Evolutionary conservation across 1,140 invertebrate species (phyloP), one percentile per base, ranked within the genome.

Genomic region (Psilanteris sp.): DNA sequence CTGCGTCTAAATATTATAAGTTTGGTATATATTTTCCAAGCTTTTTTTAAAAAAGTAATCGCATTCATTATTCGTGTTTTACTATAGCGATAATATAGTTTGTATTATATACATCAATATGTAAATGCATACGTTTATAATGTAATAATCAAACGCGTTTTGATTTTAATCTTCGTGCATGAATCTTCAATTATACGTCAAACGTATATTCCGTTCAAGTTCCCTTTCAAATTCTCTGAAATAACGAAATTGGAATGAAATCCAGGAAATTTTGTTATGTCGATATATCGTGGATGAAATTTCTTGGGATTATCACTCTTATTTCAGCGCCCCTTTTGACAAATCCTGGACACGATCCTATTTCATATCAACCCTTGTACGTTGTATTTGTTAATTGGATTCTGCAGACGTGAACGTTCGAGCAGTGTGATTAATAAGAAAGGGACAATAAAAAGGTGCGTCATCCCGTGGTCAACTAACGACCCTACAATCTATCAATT

Each of bases 331-430:
- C 39, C 66, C 44, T 14, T 59, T 59, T 59, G 54, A 70, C 59
- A 50, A 70, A 70, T 57, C 36, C 66, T 48, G 43, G 18, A 70
- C 44, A 57, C 26, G 43, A 59, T 70, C 54, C 52, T 31, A 70
- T 70, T 59, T 50, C 52, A 50, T 59, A 70, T 52, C 66, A 70
- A 70, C 66, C 66, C 66, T 70, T 70, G 54, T 41, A 70, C 52
- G 41, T 41, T 43, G 52, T 70, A 70, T 70, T 70, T 70, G 66
- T 59, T 70, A 70, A 70, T 70, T 70, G 66, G 66, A 59, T 70
- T 70, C 18, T 8, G 44, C 27, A 70, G 54, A 57, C 34, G 9
- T 24, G 64, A 20, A 57, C 52, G 50, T 57, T 59, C 54, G 43
- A 52, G 34, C 24, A 44, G 43, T 52, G 50, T 59, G 52, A 70